phyloP scores from a whole-genome alignment of 1,140 invertebrate genomes.

The Himalopsyche phryganea region DNA sequence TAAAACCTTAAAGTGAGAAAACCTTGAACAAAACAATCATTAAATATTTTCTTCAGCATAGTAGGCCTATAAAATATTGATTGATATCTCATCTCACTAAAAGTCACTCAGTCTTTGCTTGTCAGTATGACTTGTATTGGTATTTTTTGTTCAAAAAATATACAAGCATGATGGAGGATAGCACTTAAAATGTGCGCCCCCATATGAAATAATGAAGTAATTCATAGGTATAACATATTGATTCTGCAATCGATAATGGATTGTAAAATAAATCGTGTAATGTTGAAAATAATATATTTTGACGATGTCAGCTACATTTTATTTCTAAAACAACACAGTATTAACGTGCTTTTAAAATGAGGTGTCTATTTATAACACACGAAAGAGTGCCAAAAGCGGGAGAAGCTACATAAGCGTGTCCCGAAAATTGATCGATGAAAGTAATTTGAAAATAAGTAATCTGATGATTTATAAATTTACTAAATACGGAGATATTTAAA shows the following conservation, averaged over 20 bases:
- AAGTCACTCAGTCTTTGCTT: too few species aligned
- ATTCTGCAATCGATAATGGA: not conserved
- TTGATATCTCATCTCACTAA: too few species aligned
- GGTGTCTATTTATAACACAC: conserved; percentile 22
- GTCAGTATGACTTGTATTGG: too few species aligned
- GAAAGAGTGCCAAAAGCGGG: conserved; percentile 22
- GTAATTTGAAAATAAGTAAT: not conserved
- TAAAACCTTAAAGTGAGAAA: too few species aligned
- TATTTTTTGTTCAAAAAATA: too few species aligned
- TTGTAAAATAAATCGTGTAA: not conserved
- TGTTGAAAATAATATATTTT: not conserved
- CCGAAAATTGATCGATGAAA: conserved; percentile 12
- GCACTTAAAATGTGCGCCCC: too few species aligned
- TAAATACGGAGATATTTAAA: too few species aligned
- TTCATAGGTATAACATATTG: not conserved
- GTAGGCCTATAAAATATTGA: too few species aligned
- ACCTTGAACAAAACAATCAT: too few species aligned
- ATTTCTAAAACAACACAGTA: conserved; percentile 13
- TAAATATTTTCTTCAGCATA: too few species aligned
- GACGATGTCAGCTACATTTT: not conserved
- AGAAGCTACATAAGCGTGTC: not conserved
- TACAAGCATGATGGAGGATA: too few species aligned
- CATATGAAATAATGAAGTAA: not conserved
- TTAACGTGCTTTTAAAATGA: conserved; percentile 16
- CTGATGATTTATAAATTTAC: not conserved